Base-by-base conservation (phyloP, 1,140 invertebrate genomes). In the Conus ventricosus region DNA sequence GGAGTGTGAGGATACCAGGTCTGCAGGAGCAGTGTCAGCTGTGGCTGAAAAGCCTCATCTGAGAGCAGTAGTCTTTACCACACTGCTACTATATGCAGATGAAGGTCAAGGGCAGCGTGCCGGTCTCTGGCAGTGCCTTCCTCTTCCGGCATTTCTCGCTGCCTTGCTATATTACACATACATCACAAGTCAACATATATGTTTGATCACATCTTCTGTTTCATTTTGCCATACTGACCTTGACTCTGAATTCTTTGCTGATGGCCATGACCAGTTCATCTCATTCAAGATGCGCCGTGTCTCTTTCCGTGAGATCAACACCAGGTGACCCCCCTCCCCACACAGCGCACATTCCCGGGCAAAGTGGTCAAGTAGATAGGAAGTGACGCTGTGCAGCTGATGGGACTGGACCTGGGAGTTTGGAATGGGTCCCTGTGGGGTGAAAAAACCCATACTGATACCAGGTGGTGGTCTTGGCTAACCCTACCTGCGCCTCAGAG, bases 381-480 rank as follows among this genome's bases (percentile, higher is more conserved):
- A 60, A 1, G 87, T 88, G 78, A 90, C 86, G 63, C 86, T 89
- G 15, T 88, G 84, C 25, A 95, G 88, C 78, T 94, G 90, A 20
- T 75, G 13, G 15, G 87, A 57, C 0, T 89, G 87, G 5, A 92
- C 90, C 89, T 87, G 57, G 10, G 17, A 71, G 84, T 92, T 78
- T 57, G 54, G 10, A n/a, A 95, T 51, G 39, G 96, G 95, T 71
- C 95, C 95, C 91, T 96, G 96, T 2, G 94, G 94, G 81, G 92
- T 85, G 60, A 90, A 90, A 90, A 90, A 96, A 96, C 6, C 96
- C 96, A 94, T 96, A 96, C 53, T 96, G 94, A 91, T 96, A 96
- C 96, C 96, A 96, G 11, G 93, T 89, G 63, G 95, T 95, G 39
- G 88, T 67, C 87, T 92, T 95, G n/a, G 92, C 91, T 10, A 96